phyloP scores from a whole-genome alignment of 1,140 invertebrate species.

The Trichogramma pretiosum region DNA sequence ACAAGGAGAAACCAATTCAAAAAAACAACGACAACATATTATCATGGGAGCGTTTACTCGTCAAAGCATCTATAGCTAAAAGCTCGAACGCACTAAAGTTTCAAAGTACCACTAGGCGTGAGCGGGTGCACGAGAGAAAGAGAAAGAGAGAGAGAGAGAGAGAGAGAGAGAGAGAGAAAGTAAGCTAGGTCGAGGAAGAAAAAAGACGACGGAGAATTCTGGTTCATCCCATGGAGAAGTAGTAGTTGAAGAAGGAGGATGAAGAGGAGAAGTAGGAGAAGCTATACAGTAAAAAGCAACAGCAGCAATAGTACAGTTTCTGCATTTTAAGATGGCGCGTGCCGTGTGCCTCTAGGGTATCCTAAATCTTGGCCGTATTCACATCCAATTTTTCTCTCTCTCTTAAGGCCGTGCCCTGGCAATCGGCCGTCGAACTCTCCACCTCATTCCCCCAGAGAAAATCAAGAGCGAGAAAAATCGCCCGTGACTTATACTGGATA shows the following conservation, averaged over 20 bases:
- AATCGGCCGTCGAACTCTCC: conserved; percentile 4
- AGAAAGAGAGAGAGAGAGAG: background rate
- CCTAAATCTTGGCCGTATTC: conserved; percentile 14
- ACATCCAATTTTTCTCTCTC: conserved; percentile 15
- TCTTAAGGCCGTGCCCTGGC: too few species aligned
- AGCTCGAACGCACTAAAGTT: too few species aligned
- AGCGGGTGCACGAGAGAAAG: background rate
- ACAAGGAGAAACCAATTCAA: too few species aligned
- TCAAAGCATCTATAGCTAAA: too few species aligned
- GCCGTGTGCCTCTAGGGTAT: background rate
- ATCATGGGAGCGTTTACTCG: too few species aligned
- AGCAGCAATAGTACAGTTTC: conserved; percentile 9
- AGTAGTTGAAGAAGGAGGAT: too few species aligned
- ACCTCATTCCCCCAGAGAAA: background rate
- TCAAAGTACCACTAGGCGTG: background rate
- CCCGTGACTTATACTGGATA: background rate
- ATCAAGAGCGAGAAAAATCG: conserved; percentile 8
- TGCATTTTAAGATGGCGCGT: conserved; percentile 12
- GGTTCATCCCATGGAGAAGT: background rate
- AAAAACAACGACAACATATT: too few species aligned
- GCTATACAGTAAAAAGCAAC: too few species aligned
- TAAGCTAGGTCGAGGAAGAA: background rate
- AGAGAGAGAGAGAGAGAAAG: background rate
- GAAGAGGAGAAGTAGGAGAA: too few species aligned
- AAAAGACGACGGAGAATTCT: conserved; percentile 2